These are phyloP conservation scores for Nyctalus aviator DNA, from an alignment of 2,797 vertebrate genomes.

Conservation along the genomic window DNA sequence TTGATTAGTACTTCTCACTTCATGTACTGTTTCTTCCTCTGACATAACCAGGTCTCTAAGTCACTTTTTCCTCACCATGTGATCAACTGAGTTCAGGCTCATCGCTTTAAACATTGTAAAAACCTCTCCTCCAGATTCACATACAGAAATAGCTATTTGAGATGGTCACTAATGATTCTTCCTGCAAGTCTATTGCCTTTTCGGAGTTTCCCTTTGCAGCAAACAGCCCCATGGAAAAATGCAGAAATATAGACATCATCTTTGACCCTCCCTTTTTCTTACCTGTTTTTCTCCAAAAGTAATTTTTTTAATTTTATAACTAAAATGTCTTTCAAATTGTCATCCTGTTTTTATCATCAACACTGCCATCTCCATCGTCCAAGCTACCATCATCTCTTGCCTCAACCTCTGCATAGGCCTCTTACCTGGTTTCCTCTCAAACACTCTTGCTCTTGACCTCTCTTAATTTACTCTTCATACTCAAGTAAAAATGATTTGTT, in stretches of 20 bases:
- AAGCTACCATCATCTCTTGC: too few relatives aligned
- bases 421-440: neutral
- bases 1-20: neutral
- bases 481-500: neutral
- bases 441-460: neutral
- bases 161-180: neutral
- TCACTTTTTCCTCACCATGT: neutral
- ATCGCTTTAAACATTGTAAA: neutral
- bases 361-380: fast-evolving
- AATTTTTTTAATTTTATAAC: neutral
- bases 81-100: neutral
- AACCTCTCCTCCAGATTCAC: neutral
- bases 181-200: neutral
- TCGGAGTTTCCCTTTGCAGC: neutral
- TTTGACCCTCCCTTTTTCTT: neutral
- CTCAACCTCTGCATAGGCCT: neutral
- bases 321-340: neutral
- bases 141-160: neutral
- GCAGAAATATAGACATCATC: neutral
- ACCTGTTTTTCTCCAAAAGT: neutral
- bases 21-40: neutral
- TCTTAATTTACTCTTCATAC: neutral
- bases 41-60: neutral
- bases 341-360: neutral
- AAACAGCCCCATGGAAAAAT: neutral